Evolutionary conservation across 2,113 vertebrate species (phyloP), one percentile per base, ranked within the genome.

Genomic region (Caloenas nicobarica): DNA sequence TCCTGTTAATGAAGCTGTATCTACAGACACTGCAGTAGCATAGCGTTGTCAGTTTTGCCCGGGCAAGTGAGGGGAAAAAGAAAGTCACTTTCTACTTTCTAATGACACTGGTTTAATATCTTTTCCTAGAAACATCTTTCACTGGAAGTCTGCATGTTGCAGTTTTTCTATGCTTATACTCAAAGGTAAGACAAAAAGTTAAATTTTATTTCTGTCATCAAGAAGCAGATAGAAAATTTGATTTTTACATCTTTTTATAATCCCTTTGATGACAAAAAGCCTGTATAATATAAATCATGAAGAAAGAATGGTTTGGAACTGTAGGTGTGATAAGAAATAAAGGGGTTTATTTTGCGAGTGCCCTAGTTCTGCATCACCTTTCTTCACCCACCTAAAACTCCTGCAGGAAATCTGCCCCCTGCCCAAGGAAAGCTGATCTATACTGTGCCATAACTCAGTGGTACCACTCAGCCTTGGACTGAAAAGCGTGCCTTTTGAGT

Each of bases 151-250:
- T 99, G 99, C 97, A 99, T 99, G 99, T 98, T 99, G 97, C 99
- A 99, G 97, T 99, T 99, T 98, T 99, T 99, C 98, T 99, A 99
- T 96, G 99, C 99, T 57, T 99, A 99, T 82, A 99, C 99, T 90
- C 99, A 99, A 97, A 99, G 99, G 99, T 99, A 97, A 98, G 98
- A 91, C 34, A 86, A 74, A 25, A 90, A 73, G 10, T 69, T 80
- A 18, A 34, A 38, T 64, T 86, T 74, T 40, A 71, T 83, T 88
- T 79, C 57, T 86, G 14, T 76, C 40, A 56, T 34, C 3, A 22
- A 77, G 38, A 85, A 80, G 9, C n/a, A 79, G 23, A 31, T 91
- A 18, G 29, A 50, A 23, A 58, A 33, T 58, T 74, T 42, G 15
- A 57, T 86, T 93, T 50, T 72, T 61, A 11, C 13, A 26, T 76